Conservation (phyloP, 2,113 vertebrate species). For the Bathybates hornii region DNA sequence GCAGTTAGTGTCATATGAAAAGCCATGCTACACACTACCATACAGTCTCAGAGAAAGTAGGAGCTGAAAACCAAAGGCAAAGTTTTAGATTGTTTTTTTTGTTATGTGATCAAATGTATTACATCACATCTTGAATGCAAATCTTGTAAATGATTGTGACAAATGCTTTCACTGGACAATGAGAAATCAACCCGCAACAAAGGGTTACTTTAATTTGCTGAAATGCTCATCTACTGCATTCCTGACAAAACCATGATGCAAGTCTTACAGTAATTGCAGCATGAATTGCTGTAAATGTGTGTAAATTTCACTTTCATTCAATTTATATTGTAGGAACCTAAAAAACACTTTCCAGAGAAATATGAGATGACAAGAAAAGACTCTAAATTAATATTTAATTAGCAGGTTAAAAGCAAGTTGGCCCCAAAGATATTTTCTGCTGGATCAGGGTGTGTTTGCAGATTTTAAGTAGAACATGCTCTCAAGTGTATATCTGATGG, state of each 20-base stretch:
- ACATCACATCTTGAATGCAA: neutral
- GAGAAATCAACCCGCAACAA: neutral
- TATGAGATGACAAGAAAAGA: neutral
- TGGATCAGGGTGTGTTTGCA: neutral
- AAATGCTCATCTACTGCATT: neutral
- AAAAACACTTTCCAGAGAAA: neutral
- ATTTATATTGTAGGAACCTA: neutral
- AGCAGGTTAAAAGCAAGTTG: neutral
- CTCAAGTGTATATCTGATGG: neutral
- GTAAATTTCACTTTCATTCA: neutral
- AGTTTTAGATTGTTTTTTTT: neutral
- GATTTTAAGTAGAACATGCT: neutral
- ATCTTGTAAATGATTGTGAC: neutral
- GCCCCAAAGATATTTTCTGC: neutral
- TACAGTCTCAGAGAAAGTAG: neutral
- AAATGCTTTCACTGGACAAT: neutral
- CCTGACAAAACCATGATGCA: neutral
- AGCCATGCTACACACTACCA: neutral
- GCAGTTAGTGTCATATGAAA: slow-evolving; percentile 3
- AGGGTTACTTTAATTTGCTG: neutral
- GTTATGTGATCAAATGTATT: slow-evolving; percentile 31
- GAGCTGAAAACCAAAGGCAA: neutral
- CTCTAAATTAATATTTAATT: neutral
- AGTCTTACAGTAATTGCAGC: neutral
- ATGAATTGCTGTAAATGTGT: neutral